Conservation (phyloP, 2,888 invertebrate species). For the Athetis lepigone region DNA sequence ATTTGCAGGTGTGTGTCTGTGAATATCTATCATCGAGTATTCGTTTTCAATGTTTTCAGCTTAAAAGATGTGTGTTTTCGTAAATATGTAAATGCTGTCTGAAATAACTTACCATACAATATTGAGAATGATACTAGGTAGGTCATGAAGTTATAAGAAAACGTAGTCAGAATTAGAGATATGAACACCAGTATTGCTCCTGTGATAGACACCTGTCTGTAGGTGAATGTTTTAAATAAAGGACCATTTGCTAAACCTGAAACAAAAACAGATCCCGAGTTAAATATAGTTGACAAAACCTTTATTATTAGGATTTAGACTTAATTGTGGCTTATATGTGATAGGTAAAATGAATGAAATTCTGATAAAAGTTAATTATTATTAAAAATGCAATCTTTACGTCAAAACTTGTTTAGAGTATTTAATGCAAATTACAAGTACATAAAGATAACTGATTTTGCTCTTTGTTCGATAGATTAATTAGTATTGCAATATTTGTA, state of each 20-base stretch:
- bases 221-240: constrained; percentile 92
- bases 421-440: too few relatives aligned
- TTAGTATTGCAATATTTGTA: constrained; percentile 14
- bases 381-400: too few relatives aligned
- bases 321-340: constrained; percentile 7
- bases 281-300: background rate
- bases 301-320: background rate
- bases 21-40: too few relatives aligned
- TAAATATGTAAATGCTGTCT: too few relatives aligned
- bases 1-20: too few relatives aligned
- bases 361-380: too few relatives aligned
- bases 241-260: constrained; percentile 93
- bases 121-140: constrained; percentile 92
- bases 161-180: constrained; percentile 91
- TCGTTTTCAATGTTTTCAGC: too few relatives aligned
- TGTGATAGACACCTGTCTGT: constrained; percentile 92
- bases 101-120: constrained; percentile 91
- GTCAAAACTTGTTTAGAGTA: too few relatives aligned
- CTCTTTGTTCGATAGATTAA: constrained; percentile 19
- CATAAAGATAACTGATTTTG: too few relatives aligned
- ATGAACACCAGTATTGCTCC: constrained; percentile 91
- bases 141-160: constrained; percentile 91
- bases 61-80: too few relatives aligned
- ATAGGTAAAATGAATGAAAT: constrained; percentile 16
- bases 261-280: constrained; percentile 66